Evolutionary conservation across 2,113 vertebrate species (phyloP).

Genomic region (Scolopax mira): DNA sequence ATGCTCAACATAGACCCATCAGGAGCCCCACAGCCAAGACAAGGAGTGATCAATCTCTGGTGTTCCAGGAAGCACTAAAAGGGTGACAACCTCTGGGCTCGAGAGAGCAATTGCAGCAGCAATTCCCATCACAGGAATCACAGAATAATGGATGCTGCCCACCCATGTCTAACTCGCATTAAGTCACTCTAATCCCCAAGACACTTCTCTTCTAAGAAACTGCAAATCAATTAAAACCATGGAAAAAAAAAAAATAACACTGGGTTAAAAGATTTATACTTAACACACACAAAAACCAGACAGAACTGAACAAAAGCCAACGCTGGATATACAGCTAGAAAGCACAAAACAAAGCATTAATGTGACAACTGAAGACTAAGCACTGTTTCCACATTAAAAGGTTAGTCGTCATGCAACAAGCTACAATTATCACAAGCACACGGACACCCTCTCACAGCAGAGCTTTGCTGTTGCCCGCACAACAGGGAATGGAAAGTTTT

Average conservation of each 20-base stretch:
- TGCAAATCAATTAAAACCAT: conserved; percentile 60
- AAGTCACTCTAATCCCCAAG: conserved; percentile 47
- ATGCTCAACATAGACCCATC: conserved; percentile 47
- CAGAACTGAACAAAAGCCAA: conserved; percentile 60
- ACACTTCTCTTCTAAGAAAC: conserved; percentile 36
- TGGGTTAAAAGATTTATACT: conserved; percentile 60
- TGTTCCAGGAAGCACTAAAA: neutral
- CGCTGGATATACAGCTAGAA: conserved; percentile 46
- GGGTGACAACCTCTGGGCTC: neutral
- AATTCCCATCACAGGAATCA: neutral
- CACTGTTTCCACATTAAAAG: conserved; percentile 35
- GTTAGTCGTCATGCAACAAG: conserved; percentile 62
- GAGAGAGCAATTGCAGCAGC: neutral
- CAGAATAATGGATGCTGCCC: conserved; percentile 26
- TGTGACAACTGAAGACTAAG: conserved; percentile 40
- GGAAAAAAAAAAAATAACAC: conserved; percentile 18
- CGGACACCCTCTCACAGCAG: neutral
- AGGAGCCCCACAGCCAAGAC: neutral
- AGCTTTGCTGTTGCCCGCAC: conserved; percentile 23
- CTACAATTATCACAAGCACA: conserved; percentile 28
- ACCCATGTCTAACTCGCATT: conserved; percentile 31
- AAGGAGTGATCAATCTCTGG: neutral
- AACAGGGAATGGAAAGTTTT: conserved; percentile 26
- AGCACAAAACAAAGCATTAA: conserved; percentile 67
- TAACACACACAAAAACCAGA: conserved; percentile 41